Evolutionary conservation across 2,113 vertebrate species (phyloP), one percentile per base, ranked within the genome.

Genomic region (Amphiprion percula): DNA sequence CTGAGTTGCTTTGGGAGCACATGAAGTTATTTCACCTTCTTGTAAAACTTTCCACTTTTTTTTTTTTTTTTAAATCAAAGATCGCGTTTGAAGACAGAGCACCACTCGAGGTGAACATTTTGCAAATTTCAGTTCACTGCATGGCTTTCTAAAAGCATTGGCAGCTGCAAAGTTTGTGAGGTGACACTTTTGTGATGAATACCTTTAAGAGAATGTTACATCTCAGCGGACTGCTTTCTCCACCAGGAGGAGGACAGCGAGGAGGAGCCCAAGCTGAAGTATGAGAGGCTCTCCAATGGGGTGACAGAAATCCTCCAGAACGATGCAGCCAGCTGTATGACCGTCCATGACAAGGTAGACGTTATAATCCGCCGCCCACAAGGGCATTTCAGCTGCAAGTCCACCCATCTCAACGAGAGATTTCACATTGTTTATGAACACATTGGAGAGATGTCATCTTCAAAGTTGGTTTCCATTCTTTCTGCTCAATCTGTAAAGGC

Each of bases 301-400:
- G 96, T 99, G 83, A 98, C 96, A 0, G 98, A 98, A 86, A 98
- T 99, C 90, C 96, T 99, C 47, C 97, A 98, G 90, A 97, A 96
- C 56, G 98, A 99, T 87, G 98, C 97, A 26, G 97, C 98, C 83
- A 99, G 98, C 93, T 99, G 98, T 83, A 98, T 99, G 97, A 98
- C 96, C 0, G 97, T 99, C 47, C 98, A 99, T 63, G 98, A 99
- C 91, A 99, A 99, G 97, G 98, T 99, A 94, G 68, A 71, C 71
- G 71, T 82, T 75, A 68, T 61, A 74, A 85, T 79, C 76, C 50
- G 47, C 46, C 68, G 16, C 53, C 73, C 47, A 37, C 82, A 49
- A 74, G 76, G 88, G 41, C 72, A 44, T 82, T 80, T 75, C 79
- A 46, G 4, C 26, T 41, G 71, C 33, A 60, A 33, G 49, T 69